These are phyloP conservation scores for Manduca sexta DNA, from an alignment of 1,140 invertebrate genomes.

Conservation along the genomic window DNA sequence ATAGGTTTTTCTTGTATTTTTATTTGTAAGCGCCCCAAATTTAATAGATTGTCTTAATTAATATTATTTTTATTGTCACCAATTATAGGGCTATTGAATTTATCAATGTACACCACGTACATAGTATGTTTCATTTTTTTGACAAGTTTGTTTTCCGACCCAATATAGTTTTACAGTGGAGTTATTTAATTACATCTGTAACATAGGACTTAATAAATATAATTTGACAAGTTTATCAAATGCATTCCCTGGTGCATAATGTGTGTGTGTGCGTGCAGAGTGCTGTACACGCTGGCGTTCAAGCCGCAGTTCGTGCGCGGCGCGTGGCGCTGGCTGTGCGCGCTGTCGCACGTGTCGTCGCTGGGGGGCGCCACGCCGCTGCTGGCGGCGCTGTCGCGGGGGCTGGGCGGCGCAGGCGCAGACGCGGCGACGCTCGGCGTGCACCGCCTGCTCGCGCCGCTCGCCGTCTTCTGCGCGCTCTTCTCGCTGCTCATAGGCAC, in stretches of 20 bases:
- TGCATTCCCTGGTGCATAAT: background rate
- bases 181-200: no score
- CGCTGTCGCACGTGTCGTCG: conserved; percentile 71
- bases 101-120: no score
- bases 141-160: no score
- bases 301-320: conserved; percentile 87
- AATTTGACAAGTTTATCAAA: background rate
- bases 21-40: no score
- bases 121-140: no score
- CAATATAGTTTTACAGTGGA: no score
- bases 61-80: no score
- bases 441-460: conserved; percentile 83
- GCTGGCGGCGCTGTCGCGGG: conserved; percentile 81
- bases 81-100: no score
- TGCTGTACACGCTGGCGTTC: conserved; percentile 90
- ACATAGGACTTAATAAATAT: background rate
- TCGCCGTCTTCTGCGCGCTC: conserved; percentile 90
- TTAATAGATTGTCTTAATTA: no score
- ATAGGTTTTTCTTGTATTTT: no score
- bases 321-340: conserved; percentile 81
- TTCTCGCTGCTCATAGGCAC: conserved; percentile 89
- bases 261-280: conserved; percentile 70
- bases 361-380: conserved; percentile 80
- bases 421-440: conserved; percentile 79
- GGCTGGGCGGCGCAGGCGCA: conserved; percentile 72